These are phyloP conservation scores for Typhlichthys subterraneus DNA, from an alignment of 2,797 vertebrate species.

Conservation along the genomic window DNA sequence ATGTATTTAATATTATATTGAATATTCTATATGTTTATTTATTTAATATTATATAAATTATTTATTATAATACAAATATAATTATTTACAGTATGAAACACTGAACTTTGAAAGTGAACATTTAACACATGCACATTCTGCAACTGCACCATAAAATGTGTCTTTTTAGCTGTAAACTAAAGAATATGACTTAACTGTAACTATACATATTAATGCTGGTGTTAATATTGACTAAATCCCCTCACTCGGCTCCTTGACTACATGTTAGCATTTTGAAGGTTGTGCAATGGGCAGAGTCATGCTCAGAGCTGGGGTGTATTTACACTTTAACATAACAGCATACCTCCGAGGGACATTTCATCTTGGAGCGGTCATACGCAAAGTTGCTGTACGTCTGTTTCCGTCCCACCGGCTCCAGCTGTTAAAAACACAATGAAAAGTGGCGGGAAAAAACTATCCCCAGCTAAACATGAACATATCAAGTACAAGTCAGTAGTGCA, in stretches of 20 bases:
- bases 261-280: neutral
- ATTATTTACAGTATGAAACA: neutral
- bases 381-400: conserved; percentile 89
- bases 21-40: no score
- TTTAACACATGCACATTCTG: no score
- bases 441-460: conserved; percentile 28
- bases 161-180: no score
- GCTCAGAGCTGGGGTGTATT: no score
- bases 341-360: conserved; percentile 85
- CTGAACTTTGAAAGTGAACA: no score
- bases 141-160: no score
- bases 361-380: conserved; percentile 82
- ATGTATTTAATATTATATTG: neutral
- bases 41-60: neutral
- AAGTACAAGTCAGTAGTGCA: neutral
- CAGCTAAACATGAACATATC: neutral
- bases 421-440: conserved; percentile 33
- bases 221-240: no score
- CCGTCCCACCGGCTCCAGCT: conserved; percentile 86
- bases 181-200: no score
- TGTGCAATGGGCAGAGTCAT: no score
- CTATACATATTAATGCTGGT: no score
- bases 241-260: no score
- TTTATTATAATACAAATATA: neutral
- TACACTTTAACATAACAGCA: conserved; percentile 4